Percentiles rank a stretch among this genome's conserved stretches.
These are phyloP conservation scores for Pelobates cultripes DNA, from an alignment of 2,797 vertebrate species.

Conservation along the genomic window DNA sequence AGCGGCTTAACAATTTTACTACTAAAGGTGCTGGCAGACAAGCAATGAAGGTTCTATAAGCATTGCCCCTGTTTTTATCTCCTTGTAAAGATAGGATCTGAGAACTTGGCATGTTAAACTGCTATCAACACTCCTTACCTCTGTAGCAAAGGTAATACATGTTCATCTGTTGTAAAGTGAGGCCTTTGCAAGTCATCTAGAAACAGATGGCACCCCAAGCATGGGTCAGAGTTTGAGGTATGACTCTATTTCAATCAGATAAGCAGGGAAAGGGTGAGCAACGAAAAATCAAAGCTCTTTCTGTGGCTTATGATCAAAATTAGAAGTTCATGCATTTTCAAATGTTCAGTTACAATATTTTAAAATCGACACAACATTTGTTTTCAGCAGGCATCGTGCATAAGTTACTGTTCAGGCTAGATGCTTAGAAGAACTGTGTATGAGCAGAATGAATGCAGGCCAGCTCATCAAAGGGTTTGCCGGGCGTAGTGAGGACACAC, in stretches of 20 bases:
- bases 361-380: neutral
- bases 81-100: constrained; percentile 17
- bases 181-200: neutral
- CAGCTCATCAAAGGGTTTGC: neutral
- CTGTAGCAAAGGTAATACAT: neutral
- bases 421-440: neutral
- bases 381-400: neutral
- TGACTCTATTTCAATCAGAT: neutral
- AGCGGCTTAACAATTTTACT: too few species aligned
- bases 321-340: neutral
- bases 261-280: neutral
- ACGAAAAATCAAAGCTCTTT: neutral
- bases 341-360: neutral
- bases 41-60: neutral
- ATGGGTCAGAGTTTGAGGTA: neutral
- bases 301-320: too few species aligned
- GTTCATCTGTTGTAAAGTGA: constrained; percentile 11
- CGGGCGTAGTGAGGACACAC: too few species aligned
- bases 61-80: constrained; percentile 10
- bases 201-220: constrained; percentile 11
- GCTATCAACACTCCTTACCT: constrained; percentile 1
- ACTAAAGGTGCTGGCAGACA: neutral
- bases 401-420: neutral
- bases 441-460: neutral
- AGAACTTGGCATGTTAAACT: neutral